A percentile compares a stretch with the other conserved stretches of the same genome.
Evolutionary conservation across 2,888 invertebrate species (phyloP).

Genomic region (Miltochrista miniata): DNA sequence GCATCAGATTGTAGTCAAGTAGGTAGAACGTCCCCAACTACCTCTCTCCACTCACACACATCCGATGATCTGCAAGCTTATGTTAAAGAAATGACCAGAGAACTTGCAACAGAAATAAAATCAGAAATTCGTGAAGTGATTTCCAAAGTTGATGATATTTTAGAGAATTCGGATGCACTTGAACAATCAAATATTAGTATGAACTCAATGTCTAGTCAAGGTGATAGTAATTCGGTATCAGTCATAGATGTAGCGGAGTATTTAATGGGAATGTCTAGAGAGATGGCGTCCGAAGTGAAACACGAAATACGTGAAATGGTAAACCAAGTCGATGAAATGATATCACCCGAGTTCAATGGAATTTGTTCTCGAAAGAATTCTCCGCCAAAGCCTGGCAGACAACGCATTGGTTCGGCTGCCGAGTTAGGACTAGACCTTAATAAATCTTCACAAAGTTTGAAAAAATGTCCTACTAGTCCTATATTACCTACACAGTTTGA

Average conservation of each 20-base stretch:
- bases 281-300: conserved; percentile 91
- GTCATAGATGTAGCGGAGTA: conserved; percentile 91
- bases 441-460: conserved; percentile 52
- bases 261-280: conserved; percentile 89
- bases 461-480: conserved; percentile 79
- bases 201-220: conserved; percentile 84
- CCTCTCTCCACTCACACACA: conserved; percentile 79
- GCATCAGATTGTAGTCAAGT: conserved; percentile 82
- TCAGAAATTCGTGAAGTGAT: conserved; percentile 92
- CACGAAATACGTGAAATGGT: conserved; percentile 90
- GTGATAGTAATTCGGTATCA: conserved; percentile 87
- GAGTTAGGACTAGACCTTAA: conserved; percentile 71
- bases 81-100: conserved; percentile 90
- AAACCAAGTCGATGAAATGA: conserved; percentile 88
- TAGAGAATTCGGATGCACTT: conserved; percentile 86
- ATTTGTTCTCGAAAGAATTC: conserved; percentile 69
- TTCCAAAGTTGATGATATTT: conserved; percentile 90
- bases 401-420: conserved; percentile 73
- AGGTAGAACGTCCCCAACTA: conserved; percentile 81
- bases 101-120: conserved; percentile 91
- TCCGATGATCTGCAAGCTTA: conserved; percentile 89
- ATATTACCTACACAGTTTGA: conserved; percentile 63
- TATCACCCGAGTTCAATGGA: conserved; percentile 76
- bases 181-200: conserved; percentile 80
- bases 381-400: conserved; percentile 71